Evolutionary conservation across 37 sponge, comb jelly and placozoan genomes (phyloP), one percentile per base, ranked within the genome.

Genomic region (Geodia barretti): DNA sequence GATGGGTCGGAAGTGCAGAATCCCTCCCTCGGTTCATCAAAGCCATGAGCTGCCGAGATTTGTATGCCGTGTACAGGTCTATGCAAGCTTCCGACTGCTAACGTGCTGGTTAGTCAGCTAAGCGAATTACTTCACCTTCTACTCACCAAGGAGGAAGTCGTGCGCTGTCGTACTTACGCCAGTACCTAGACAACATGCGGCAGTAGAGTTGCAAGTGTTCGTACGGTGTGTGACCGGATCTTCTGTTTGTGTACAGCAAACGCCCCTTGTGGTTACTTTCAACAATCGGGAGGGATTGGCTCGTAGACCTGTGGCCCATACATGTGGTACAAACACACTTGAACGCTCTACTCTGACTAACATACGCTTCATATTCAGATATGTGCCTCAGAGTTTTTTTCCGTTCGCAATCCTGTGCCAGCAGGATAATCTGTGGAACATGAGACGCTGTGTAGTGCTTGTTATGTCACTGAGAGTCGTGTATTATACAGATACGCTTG

Each of bases 201-300:
- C 32, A 67, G 1, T 64, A 28, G 63, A 71, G 1, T 3, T 81
- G 3, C 82, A 60, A 30, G 19, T 17, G 37, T 60, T 81, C 17
- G 28, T 81, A 32, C 36, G 82, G 54, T 81, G 71, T 41, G 37
- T 33, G 41, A 81, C 82, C 17, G 82, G 82, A 4, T 54, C 36
- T 3, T 38, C 73, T 24, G 82, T 81, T 7, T 71, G 62, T 28
- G 4, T 43, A 1, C 0, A 36, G n/a, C n/a, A n/a, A n/a, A 26
- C 4, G 24, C 9, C 1, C 1, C 33, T 81, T 29, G 23, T 14
- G 1, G 64, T 72, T 19, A 28, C 31, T 11, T 81, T 71, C 39
- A 81, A 81, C 28, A 17, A 25, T 0, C 64, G 24, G 20, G 14
- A 28, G 30, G 82, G 82, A 21, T 33, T 81, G 37, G 40, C 29